A percentile compares a stretch with the other conserved stretches of the same genome.
Conservation (phyloP, 2,797 vertebrate species). For the Catostomus latipinnis region DNA sequence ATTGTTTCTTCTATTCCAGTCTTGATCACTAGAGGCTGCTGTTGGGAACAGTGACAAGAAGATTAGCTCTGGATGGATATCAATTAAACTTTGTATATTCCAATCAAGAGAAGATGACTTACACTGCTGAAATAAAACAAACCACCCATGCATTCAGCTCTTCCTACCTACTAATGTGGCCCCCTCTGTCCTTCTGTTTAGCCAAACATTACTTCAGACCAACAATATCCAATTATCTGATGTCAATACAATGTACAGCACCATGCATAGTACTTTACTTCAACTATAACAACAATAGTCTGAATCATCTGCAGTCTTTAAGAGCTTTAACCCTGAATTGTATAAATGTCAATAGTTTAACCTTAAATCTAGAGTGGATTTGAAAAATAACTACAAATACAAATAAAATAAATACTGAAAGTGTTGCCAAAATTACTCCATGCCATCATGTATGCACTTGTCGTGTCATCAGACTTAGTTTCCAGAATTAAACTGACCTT, state of each 20-base stretch:
- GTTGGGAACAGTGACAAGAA: constrained; percentile 58
- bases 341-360: constrained; percentile 48
- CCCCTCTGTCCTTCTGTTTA: background rate
- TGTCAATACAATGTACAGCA: constrained; percentile 13
- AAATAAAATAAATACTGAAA: background rate
- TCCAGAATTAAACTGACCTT: background rate
- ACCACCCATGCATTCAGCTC: constrained; percentile 17
- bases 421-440: constrained; percentile 2
- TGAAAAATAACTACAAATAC: background rate
- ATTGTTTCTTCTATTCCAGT: constrained; percentile 62
- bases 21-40: constrained; percentile 70
- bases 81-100: constrained; percentile 48
- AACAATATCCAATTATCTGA: constrained; percentile 2
- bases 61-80: constrained; percentile 52
- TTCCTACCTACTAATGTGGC: background rate
- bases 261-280: constrained; percentile 17
- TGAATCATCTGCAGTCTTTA: background rate
- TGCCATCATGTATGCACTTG: background rate
- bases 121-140: constrained; percentile 56
- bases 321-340: constrained; percentile 14
- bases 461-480: background rate
- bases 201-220: background rate
- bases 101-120: constrained; percentile 59
- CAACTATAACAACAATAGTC: constrained; percentile 11
- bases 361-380: constrained; percentile 37